Base-by-base conservation (phyloP, 53 echinoderm and acorn worm genomes). In the Echinometra lucunter region DNA sequence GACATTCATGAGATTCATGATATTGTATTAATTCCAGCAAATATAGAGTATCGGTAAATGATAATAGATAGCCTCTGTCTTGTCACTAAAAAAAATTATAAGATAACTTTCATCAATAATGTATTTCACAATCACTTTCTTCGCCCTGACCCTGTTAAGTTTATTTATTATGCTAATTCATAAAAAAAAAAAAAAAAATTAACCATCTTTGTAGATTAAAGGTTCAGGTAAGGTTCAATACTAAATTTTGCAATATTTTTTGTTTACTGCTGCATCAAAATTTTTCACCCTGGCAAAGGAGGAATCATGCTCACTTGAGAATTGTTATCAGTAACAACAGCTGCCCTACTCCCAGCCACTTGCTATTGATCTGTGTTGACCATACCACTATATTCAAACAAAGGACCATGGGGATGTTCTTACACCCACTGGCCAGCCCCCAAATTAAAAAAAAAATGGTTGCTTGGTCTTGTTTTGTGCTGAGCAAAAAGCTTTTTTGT, bases 311-410 rank as follows among this genome's bases (percentile, higher is more conserved):
- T 69, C 69, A 49, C 85, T 85, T 85, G 67, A 91, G 80, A 23
- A 37, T 92, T 92, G 75, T 92, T 92, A 78, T 92, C 92, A 92
- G 75, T 34, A 32, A 45, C 80, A 92, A 55, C 92, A 92, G 49
- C 92, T 92, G 92, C 92, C 57, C 92, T 47, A 53, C 55, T 80
- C 92, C 15, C 57, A 37, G 37, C 78, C 74, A 49, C 56, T 92
- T 75, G 75, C 57, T 57, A 92, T 92, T 74, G 92, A 92, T 92
- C 80, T 32, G 57, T 72, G 45, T 78, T 78, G 78, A 92, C 92
- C 92, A 92, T 80, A 78, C 57, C 74, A 13, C 85, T 40, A 78
- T 30, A 91, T 10, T 91, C 69, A 91, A 37, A 91, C 91, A 91
- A 91, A 91, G 70, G 42, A 91, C 28, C 60, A 25, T 69, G 91